Evolutionary conservation across 1,140 invertebrate species (phyloP).

Genomic region (Pseudomyrmex sp.): DNA sequence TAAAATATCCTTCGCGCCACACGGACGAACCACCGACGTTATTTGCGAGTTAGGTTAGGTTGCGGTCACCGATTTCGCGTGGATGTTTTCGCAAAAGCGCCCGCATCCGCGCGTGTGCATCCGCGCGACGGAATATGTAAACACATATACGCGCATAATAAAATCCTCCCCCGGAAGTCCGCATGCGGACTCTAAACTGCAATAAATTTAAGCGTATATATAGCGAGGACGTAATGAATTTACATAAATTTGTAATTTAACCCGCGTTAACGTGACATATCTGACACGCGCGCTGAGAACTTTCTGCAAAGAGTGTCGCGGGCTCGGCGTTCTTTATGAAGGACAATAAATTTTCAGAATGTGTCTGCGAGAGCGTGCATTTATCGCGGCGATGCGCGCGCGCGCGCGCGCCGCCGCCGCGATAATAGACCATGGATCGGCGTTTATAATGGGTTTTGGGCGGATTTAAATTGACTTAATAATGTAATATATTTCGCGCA

Average conservation of each 20-base stretch:
- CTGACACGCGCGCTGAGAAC: neutral
- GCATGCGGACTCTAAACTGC: neutral
- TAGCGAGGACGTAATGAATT: slow-evolving; percentile 25
- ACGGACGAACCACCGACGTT: neutral
- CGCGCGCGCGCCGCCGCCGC: neutral
- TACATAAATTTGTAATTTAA: slow-evolving; percentile 36
- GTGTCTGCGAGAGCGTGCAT: neutral
- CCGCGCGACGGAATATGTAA: slow-evolving; percentile 11
- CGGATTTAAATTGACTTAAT: slow-evolving; percentile 18
- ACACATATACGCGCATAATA: neutral
- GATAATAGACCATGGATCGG: neutral
- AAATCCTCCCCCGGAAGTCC: neutral
- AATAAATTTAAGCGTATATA: slow-evolving; percentile 1
- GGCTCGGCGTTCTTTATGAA: neutral
- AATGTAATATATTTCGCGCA: neutral
- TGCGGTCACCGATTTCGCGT: neutral
- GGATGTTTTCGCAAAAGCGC: slow-evolving; percentile 5
- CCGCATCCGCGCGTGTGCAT: neutral
- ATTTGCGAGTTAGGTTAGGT: slow-evolving; percentile 20
- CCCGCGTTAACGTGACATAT: neutral
- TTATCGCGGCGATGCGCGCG: neutral
- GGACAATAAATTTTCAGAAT: slow-evolving; percentile 11
- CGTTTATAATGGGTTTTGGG: slow-evolving; percentile 13
- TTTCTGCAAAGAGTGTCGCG: neutral
- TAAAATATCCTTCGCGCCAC: neutral